Percentiles rank a stretch among this genome's conserved stretches.
These are phyloP conservation scores for Carposina sasakii DNA, from an alignment of 1,140 invertebrate species.

Conservation along the genomic window DNA sequence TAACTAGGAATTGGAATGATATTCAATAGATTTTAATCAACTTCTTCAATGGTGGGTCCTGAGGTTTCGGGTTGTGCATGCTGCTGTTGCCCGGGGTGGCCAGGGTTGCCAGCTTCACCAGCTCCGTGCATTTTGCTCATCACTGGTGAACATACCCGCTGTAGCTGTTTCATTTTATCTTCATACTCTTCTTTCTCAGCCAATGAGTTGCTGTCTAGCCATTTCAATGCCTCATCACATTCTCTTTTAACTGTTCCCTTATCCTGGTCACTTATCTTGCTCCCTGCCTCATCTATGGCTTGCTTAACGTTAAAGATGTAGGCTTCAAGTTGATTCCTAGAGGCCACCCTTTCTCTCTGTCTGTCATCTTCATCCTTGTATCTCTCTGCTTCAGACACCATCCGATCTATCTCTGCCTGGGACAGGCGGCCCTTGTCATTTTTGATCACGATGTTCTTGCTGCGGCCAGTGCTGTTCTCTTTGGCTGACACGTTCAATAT, in stretches of 20 bases:
- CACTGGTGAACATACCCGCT: constrained; percentile 79
- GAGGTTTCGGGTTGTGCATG: constrained; percentile 27
- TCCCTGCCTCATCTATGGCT: constrained; percentile 64
- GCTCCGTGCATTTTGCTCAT: constrained; percentile 84
- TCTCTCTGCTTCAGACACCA: constrained; percentile 85
- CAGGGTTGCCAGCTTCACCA: constrained; percentile 26
- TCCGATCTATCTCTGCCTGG: constrained; percentile 93
- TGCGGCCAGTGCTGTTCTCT: constrained; percentile 79
- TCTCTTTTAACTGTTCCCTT: constrained; percentile 74
- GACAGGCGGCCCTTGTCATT: constrained; percentile 94
- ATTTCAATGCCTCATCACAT: constrained; percentile 71
- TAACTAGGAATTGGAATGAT: too few relatives aligned
- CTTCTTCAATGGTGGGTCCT: constrained; percentile 81
- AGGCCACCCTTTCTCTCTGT: constrained; percentile 78
- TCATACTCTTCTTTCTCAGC: constrained; percentile 90
- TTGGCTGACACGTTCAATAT: constrained; percentile 79
- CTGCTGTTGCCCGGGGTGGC: constrained; percentile 17
- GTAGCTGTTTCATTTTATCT: constrained; percentile 82
- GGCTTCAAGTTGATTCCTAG: constrained; percentile 86
- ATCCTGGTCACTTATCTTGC: constrained; percentile 75
- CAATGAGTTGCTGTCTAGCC: constrained; percentile 77
- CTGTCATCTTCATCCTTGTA: constrained; percentile 81
- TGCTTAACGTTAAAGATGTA: constrained; percentile 88
- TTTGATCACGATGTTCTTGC: constrained; percentile 88
- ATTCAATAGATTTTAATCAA: constrained; percentile 65